Base-by-base conservation (phyloP, 1,140 invertebrate species). In the Megathymus violae region DNA sequence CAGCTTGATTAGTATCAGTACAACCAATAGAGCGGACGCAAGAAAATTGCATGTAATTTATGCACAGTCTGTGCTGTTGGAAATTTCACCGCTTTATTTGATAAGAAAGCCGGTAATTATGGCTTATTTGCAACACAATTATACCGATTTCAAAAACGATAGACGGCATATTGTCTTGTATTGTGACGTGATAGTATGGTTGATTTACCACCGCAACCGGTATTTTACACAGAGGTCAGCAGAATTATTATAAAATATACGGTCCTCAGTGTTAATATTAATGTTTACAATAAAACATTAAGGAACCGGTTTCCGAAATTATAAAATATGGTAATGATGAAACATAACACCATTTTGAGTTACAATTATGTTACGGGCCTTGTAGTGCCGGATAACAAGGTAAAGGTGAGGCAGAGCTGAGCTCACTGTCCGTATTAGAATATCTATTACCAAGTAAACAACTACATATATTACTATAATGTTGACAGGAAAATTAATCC, bases 71-170 rank as follows among this genome's bases (percentile, higher is more conserved):
- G 31, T 66, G 31, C 34, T 40, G 17, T 19, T 34, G 38, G 34
- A 48, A 71, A 58, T 79, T 79, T 79, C 74, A 76, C 75, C 67
- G 56, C 51, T 59, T 56, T 56, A 68, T 75, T 72, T 69, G 69
- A 69, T 69, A 69, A 44, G 78, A 82, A 82, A 79, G 79, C 60
- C 14, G 60, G 46, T 74, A 77, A 81, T 81, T 81, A 63, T 67
- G 25, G 22, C 44, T 63, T 50, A 56, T 69, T 69, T 56, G 43
- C 50, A 60, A 59, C 10, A 59, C 43, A 59, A 59, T 59, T 36
- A 38, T 38, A 10, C 15, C 7, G 5, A 10, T 47, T 47, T 47
- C 44, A 1, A 27, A 15, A 36, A 36, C 7, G 31, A 17, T 0
- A 31, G 47, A n/a, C 14, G 13, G 19, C 11, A 15, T 38, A n/a